A percentile compares a stretch with the other conserved stretches of the same genome.
phyloP scores from a whole-genome alignment of 2,113 vertebrate genomes.

The Bos indicus region DNA sequence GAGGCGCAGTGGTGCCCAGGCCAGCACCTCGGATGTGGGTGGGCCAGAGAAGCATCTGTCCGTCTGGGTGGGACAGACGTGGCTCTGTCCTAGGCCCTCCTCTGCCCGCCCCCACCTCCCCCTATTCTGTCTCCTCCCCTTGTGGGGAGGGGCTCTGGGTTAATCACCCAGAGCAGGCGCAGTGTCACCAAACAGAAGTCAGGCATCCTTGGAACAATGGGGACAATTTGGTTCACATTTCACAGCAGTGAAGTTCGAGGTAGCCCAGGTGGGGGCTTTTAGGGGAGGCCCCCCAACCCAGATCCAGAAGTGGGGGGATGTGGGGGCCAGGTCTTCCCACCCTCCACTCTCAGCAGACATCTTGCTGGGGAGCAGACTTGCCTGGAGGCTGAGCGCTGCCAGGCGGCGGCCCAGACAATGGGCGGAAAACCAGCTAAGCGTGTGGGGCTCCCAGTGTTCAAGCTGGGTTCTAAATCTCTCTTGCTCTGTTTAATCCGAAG shows the following conservation, averaged over 20 bases:
- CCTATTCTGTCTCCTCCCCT: neutral
- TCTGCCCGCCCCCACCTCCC: fast-evolving
- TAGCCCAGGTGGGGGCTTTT: neutral
- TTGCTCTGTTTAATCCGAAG: neutral
- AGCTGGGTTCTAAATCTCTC: neutral
- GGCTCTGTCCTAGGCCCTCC: neutral
- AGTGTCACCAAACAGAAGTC: neutral
- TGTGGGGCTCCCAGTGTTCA: fast-evolving
- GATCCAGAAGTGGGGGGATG: neutral
- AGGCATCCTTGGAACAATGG: neutral
- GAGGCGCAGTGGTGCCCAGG: neutral
- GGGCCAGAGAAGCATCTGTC: neutral
- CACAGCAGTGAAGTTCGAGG: neutral
- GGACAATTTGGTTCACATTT: neutral
- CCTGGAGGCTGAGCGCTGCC: neutral
- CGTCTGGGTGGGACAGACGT: fast-evolving
- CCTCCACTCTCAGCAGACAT: neutral
- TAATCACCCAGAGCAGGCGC: conserved; percentile 10
- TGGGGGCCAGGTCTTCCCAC: too few species aligned
- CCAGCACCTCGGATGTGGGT: fast-evolving
- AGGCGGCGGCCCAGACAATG: neutral
- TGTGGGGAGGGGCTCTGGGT: neutral
- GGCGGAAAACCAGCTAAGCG: neutral
- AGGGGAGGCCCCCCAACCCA: neutral
- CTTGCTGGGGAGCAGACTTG: neutral